Percentiles rank a stretch among this genome's conserved stretches.
Evolutionary conservation across 2,888 invertebrate genomes (phyloP).

Genomic region (Smittia aterrima): DNA sequence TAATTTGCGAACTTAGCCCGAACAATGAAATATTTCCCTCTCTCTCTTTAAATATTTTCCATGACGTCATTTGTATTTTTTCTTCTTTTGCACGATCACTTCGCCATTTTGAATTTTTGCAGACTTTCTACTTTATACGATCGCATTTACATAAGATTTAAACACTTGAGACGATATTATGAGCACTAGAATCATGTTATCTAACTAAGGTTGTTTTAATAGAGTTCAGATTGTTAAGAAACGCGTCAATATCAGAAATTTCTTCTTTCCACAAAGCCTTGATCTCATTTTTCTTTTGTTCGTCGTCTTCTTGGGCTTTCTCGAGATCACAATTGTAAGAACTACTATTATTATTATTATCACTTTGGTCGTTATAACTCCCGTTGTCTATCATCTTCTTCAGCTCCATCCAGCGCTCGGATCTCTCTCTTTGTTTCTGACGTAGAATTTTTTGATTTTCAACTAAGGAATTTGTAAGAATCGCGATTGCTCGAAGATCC

Average conservation of each 20-base stretch:
- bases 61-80: slow-evolving; percentile 1
- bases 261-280: slow-evolving; percentile 29
- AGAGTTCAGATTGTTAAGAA: slow-evolving; percentile 18
- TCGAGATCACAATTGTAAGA: background rate
- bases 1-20: too few relatives aligned
- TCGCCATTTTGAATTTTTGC: slow-evolving; percentile 7
- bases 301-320: slow-evolving; percentile 1
- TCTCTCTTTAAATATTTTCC: background rate
- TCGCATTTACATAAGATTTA: background rate
- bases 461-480: slow-evolving; percentile 1
- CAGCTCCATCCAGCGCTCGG: slow-evolving; percentile 19
- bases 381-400: slow-evolving; percentile 19
- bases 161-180: background rate
- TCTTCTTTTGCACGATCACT: background rate
- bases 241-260: slow-evolving; percentile 11
- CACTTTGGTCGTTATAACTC: slow-evolving; percentile 9
- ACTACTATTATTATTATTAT: too few relatives aligned
- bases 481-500: slow-evolving; percentile 17
- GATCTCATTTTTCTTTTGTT: slow-evolving; percentile 14
- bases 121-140: slow-evolving; percentile 5
- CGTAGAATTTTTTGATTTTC: slow-evolving; percentile 12
- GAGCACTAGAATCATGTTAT: background rate
- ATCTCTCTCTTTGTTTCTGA: slow-evolving; percentile 24
- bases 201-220: slow-evolving; percentile 28
- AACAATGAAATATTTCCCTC: background rate